phyloP scores from a whole-genome alignment of 2,888 invertebrate species.

The Diachrysia chrysitis region DNA sequence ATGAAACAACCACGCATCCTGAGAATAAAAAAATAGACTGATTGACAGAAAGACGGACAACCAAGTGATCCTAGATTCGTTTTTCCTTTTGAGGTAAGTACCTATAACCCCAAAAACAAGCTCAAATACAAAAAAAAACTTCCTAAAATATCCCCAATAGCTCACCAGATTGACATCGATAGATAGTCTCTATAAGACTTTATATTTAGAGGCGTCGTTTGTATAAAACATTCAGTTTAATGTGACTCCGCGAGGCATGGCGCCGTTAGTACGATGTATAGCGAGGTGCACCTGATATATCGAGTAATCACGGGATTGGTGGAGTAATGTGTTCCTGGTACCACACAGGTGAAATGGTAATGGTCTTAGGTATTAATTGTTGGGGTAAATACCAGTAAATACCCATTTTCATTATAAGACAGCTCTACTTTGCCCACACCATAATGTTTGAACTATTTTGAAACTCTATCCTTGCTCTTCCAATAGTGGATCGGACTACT shows the following conservation, averaged over 20 bases:
- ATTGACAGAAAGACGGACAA: too few species aligned
- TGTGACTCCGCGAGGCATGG: constrained; percentile 73
- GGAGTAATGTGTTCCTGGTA: constrained; percentile 18
- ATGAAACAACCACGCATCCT: too few species aligned
- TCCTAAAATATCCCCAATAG: constrained; percentile 43
- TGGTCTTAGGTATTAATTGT: constrained; percentile 28
- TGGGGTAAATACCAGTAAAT: too few species aligned
- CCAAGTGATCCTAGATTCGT: too few species aligned
- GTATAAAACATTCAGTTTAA: constrained; percentile 83
- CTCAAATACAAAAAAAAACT: constrained; percentile 16
- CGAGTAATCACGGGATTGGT: constrained; percentile 80
- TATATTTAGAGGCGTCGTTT: constrained; percentile 60
- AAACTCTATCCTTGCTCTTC: too few species aligned
- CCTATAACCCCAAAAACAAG: constrained; percentile 16
- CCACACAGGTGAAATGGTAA: constrained; percentile 13
- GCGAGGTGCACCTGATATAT: constrained; percentile 78
- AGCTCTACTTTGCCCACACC: too few species aligned
- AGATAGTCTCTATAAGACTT: constrained; percentile 53
- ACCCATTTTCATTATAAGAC: too few species aligned
- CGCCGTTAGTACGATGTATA: constrained; percentile 80
- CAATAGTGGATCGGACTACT: too few species aligned
- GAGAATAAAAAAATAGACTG: too few species aligned
- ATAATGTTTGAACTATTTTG: too few species aligned
- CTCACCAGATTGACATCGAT: constrained; percentile 58
- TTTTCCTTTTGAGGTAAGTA: too few species aligned